phyloP scores from a whole-genome alignment of 2,113 vertebrate genomes.

The Piprites chloris region DNA sequence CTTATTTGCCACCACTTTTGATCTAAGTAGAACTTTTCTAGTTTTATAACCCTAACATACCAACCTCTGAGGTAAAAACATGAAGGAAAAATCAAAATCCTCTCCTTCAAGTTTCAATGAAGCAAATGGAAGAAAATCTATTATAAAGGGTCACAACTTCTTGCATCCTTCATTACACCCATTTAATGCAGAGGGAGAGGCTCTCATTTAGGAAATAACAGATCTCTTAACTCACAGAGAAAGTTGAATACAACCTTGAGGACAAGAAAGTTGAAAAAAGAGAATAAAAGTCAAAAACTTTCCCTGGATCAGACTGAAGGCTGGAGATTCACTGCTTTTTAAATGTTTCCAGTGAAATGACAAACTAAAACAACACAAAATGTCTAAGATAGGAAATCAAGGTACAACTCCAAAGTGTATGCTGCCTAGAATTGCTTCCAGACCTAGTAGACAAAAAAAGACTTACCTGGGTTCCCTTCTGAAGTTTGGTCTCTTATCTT shows the following conservation, averaged over 20 bases:
- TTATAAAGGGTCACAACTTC: neutral
- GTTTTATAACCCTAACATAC: neutral
- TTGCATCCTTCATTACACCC: neutral
- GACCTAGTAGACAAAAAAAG: neutral
- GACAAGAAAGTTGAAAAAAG: neutral
- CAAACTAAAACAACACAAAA: neutral
- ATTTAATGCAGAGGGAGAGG: neutral
- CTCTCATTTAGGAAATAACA: neutral
- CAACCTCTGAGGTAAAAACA: neutral
- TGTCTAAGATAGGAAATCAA: neutral
- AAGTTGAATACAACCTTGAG: neutral
- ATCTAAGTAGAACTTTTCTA: neutral
- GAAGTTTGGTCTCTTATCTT: neutral
- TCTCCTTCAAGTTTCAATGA: neutral
- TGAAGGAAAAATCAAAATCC: neutral
- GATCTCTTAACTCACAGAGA: neutral
- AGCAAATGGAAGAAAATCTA: neutral
- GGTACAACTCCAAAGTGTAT: fast-evolving
- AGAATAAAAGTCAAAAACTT: neutral
- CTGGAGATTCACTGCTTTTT: neutral
- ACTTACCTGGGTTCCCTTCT: neutral
- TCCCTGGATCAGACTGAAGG: neutral
- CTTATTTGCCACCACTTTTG: neutral
- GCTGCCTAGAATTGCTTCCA: neutral
- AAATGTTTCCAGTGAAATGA: neutral